Percentiles rank a stretch among this genome's conserved stretches.
Conservation (phyloP, 2,113 vertebrate genomes). For the Coptodon bakossiorum region DNA sequence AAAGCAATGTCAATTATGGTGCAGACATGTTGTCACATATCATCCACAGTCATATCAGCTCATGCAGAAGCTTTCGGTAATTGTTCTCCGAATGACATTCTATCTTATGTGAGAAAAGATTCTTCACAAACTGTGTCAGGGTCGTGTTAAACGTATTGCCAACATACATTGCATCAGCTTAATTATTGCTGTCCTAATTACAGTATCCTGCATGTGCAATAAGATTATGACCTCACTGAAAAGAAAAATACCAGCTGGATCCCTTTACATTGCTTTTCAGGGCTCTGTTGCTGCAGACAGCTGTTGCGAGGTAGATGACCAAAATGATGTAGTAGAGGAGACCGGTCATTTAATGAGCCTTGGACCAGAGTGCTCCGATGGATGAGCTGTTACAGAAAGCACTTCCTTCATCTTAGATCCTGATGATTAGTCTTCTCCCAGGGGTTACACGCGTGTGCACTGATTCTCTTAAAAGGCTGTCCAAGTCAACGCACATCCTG, state of each 20-base stretch:
- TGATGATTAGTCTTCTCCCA: slow-evolving; percentile 23
- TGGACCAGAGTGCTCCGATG: neutral
- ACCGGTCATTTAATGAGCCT: slow-evolving; percentile 5
- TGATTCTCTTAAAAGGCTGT: slow-evolving; percentile 18
- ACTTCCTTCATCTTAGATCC: slow-evolving; percentile 25
- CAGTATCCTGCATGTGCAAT: neutral
- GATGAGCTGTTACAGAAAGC: slow-evolving; percentile 24
- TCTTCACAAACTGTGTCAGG: neutral
- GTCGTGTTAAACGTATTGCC: neutral
- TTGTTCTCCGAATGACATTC: neutral
- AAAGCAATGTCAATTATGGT: slow-evolving; percentile 37
- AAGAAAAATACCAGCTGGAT: neutral
- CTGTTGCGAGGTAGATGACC: slow-evolving; percentile 1
- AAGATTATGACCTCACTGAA: neutral
- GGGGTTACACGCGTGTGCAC: slow-evolving; percentile 14
- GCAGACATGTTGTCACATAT: slow-evolving; percentile 14
- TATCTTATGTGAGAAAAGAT: neutral
- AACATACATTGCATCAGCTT: neutral
- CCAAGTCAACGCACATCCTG: slow-evolving; percentile 20
- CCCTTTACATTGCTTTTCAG: neutral
- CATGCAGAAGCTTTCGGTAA: neutral
- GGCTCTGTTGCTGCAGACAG: neutral
- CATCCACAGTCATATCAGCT: neutral
- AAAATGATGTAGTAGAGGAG: slow-evolving; percentile 10
- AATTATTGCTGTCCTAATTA: neutral